Base-by-base conservation (phyloP, 2,888 invertebrate species). In the Pachycephus smyrnensis region DNA sequence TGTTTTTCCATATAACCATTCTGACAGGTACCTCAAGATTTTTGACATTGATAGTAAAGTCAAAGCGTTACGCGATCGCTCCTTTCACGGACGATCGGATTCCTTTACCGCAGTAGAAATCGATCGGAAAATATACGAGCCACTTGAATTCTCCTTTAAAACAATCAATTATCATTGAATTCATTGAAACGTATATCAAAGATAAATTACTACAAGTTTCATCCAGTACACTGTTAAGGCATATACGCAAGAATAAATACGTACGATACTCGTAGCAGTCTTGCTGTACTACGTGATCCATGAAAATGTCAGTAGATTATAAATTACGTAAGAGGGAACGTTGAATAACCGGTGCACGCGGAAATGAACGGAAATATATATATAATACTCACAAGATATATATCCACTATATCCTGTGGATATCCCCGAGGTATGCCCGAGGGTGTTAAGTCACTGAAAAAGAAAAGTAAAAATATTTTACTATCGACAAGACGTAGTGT, bases 281-380 rank as follows among this genome's bases (percentile, higher is more conserved):
- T 23, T 55, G 2, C 23, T 55, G 55, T 9, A 55, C 55, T 55
- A 78, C 78, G 73, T 82, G 82, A 81, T 80, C 83, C 84, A 83
- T 83, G 85, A 88, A 88, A 88, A 88, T 89, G 86, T 89, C 86
- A 85, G 82, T 86, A 88, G 80, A 82, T 68, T 77, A 80, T 80
- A 69, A 31, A 23, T 73, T 77, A 36, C n/a, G 55, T 33, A 31
- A 32, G 71, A 78, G 71, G 79, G 80, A 68, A 76, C 79, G 84
- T 85, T 87, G 84, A 80, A 87, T 89, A 88, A 89, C 87, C 84
- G 82, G 87, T 82, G 85, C 85, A 83, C 83, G 80, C 83, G 87
- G 86, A 87, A 88, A 87, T 84, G 82, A 76, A 83, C 23, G 23
- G 55, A 23, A 55, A 55, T 55, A 9, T 35, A 9, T 35, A 9